These are phyloP conservation scores for Napeogenes sylphis DNA, from an alignment of 2,888 invertebrate genomes.

Conservation along the genomic window DNA sequence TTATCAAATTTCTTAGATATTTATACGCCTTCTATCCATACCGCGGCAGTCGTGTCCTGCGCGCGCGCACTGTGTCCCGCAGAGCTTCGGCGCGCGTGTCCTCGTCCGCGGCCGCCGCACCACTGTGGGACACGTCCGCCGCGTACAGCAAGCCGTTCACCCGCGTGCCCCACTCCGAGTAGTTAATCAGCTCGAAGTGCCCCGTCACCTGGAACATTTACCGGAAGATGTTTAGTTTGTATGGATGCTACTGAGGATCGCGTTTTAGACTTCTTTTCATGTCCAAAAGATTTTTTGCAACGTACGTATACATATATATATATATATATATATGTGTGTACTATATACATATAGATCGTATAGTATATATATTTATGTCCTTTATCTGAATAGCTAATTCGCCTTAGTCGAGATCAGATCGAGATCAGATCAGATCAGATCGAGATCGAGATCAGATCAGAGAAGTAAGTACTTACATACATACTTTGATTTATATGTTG, in stretches of 20 bases:
- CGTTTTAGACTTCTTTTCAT: background rate
- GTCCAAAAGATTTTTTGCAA: background rate
- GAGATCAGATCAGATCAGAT: too few species aligned
- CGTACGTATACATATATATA: too few species aligned
- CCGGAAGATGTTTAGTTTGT: background rate
- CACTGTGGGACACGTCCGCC: conserved; percentile 73
- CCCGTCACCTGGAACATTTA: conserved; percentile 81
- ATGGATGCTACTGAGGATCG: background rate
- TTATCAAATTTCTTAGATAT: background rate
- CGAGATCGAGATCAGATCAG: too few species aligned
- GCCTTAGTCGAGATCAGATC: too few species aligned
- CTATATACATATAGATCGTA: too few species aligned
- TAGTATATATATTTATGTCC: too few species aligned
- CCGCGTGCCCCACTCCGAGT: conserved; percentile 91
- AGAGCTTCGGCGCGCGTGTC: conserved; percentile 42
- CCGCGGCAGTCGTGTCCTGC: conserved; percentile 11
- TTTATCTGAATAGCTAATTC: too few species aligned
- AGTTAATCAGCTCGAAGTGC: conserved; percentile 94
- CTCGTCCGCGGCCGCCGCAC: conserved; percentile 54
- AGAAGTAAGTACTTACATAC: too few species aligned
- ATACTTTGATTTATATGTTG: too few species aligned
- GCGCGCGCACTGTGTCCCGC: conserved; percentile 38
- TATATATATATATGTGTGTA: too few species aligned
- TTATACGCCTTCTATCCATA: background rate
- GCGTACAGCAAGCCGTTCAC: conserved; percentile 94